Evolutionary conservation across 2,113 vertebrate species (phyloP).

Genomic region (Tauraco erythrolophus): DNA sequence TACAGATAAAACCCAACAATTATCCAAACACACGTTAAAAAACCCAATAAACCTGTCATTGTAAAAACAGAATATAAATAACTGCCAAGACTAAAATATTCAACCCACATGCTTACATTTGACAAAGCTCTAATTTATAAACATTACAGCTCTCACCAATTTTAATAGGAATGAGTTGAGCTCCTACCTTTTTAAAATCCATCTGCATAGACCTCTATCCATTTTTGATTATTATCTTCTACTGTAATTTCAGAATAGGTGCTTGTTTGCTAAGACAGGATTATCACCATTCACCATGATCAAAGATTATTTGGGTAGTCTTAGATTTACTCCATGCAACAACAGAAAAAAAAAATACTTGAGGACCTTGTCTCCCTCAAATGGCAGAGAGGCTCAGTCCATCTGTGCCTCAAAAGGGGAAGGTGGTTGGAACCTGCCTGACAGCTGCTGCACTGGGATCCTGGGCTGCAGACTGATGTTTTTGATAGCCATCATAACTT

Average conservation of each 20-base stretch:
- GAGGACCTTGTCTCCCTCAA: background rate
- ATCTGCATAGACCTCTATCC: background rate
- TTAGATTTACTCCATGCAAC: background rate
- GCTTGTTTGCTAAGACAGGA: background rate
- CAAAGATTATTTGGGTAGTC: background rate
- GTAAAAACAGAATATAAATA: constrained; percentile 12
- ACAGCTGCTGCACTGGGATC: background rate
- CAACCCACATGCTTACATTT: constrained; percentile 15
- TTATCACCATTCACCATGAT: background rate
- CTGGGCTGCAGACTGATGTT: background rate
- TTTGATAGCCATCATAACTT: background rate
- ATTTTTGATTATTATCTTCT: background rate
- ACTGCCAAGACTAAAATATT: constrained; percentile 26
- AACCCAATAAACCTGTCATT: background rate
- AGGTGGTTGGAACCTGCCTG: background rate
- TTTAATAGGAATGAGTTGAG: background rate
- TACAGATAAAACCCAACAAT: constrained; percentile 8
- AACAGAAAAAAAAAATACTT: background rate
- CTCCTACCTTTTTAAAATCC: background rate
- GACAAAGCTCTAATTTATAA: constrained; percentile 49
- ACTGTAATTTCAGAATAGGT: background rate
- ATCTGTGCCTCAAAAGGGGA: background rate
- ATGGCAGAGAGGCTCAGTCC: background rate
- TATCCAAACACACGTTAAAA: background rate
- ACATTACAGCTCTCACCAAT: constrained; percentile 25